Percentiles rank a stretch among this genome's conserved stretches.
These are phyloP conservation scores for Paratrypauchen microcephalus DNA, from an alignment of 2,797 vertebrate species.

Conservation along the genomic window DNA sequence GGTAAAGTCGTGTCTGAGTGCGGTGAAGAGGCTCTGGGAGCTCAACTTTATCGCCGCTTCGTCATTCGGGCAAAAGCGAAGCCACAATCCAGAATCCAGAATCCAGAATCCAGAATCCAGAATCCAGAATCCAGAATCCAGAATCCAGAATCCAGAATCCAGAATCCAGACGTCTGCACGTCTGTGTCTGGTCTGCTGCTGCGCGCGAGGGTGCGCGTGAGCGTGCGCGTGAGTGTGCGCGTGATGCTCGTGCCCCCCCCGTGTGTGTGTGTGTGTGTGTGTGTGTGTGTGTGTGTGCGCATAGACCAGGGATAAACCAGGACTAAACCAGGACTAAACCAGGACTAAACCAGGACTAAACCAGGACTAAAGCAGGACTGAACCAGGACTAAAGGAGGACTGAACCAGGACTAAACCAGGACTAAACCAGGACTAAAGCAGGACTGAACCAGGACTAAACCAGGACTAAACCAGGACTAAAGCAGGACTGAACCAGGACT, in stretches of 20 bases:
- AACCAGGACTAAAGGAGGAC: too few relatives aligned
- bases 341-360: too few relatives aligned
- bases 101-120: too few relatives aligned
- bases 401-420: too few relatives aligned
- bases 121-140: too few relatives aligned
- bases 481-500: too few relatives aligned
- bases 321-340: neutral
- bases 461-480: neutral
- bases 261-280: neutral
- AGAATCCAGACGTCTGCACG: too few relatives aligned
- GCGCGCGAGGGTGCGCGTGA: neutral
- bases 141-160: too few relatives aligned
- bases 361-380: neutral
- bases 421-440: too few relatives aligned
- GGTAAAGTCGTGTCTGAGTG: constrained; percentile 2
- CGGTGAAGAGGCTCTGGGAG: constrained; percentile 18
- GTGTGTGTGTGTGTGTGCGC: neutral
- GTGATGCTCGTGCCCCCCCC: neutral
- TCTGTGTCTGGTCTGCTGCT: constrained; percentile 39
- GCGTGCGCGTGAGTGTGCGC: neutral
- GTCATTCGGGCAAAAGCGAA: constrained; percentile 45
- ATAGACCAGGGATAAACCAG: neutral
- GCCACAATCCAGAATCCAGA: too few relatives aligned
- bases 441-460: too few relatives aligned
- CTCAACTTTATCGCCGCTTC: constrained; percentile 51